Conservation (phyloP, 2,888 invertebrate species). For the Muschampia plurimacula region DNA sequence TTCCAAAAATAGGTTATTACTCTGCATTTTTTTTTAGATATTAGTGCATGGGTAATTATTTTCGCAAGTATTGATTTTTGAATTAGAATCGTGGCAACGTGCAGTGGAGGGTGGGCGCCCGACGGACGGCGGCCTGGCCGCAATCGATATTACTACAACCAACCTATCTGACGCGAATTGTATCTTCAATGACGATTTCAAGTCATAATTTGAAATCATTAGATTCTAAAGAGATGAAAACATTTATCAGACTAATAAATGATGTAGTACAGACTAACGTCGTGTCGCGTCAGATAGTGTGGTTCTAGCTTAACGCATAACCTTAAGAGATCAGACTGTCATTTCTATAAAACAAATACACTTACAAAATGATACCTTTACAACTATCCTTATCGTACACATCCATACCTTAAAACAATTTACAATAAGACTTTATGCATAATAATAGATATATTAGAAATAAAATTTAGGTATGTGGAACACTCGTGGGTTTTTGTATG, state of each 20-base stretch:
- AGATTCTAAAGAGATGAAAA: not conserved
- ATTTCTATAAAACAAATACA: conserved; percentile 77
- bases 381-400: conserved; percentile 78
- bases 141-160: not conserved
- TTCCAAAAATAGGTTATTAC: too few relatives aligned
- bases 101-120: conserved; percentile 50
- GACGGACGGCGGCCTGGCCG: conserved; percentile 47
- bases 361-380: conserved; percentile 79
- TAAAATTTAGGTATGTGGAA: conserved; percentile 47
- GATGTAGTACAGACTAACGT: not conserved
- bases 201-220: not conserved
- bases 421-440: conserved; percentile 69
- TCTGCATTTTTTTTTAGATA: too few relatives aligned
- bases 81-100: conserved; percentile 39
- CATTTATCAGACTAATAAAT: not conserved
- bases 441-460: conserved; percentile 58
- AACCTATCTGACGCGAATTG: not conserved
- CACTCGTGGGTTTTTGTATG: conserved; percentile 48
- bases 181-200: not conserved
- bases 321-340: conserved; percentile 84
- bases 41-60: not conserved
- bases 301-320: conserved; percentile 59
- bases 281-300: conserved; percentile 45
- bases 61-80: not conserved
- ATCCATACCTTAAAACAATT: conserved; percentile 79